These are phyloP conservation scores for Bovichtus diacanthus DNA, from an alignment of 2,797 vertebrate species.

Conservation along the genomic window DNA sequence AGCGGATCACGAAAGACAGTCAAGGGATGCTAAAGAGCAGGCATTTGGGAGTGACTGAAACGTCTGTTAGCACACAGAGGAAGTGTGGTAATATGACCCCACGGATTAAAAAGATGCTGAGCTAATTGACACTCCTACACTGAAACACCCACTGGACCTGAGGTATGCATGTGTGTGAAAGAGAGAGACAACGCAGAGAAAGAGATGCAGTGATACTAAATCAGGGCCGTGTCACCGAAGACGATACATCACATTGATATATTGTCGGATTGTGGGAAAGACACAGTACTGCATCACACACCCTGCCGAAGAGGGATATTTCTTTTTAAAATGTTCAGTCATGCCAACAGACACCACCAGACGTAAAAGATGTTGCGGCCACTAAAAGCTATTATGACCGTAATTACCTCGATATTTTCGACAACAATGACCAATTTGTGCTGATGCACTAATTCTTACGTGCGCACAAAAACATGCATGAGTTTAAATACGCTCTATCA, in stretches of 20 bases:
- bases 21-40: conserved; percentile 39
- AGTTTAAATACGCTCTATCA: conserved; percentile 32
- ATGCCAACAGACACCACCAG: background rate
- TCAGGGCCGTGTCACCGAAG: conserved; percentile 8
- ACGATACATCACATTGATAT: conserved; percentile 18
- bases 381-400: conserved; percentile 5
- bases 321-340: background rate
- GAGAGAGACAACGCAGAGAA: conserved; percentile 17
- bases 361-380: background rate
- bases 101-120: conserved; percentile 49
- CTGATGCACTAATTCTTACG: background rate
- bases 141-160: conserved; percentile 25
- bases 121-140: conserved; percentile 27
- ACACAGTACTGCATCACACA: background rate
- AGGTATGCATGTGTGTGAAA: conserved; percentile 6
- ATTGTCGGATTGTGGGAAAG: conserved; percentile 8
- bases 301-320: background rate
- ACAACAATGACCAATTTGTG: conserved; percentile 5
- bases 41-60: conserved; percentile 32
- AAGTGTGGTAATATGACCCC: conserved; percentile 29
- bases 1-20: conserved; percentile 8
- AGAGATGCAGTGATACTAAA: conserved; percentile 30
- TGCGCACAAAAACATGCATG: background rate
- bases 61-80: conserved; percentile 38
- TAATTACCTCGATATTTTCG: background rate